Conservation (phyloP, 2,797 vertebrate genomes). For the Acanthis flammea region DNA sequence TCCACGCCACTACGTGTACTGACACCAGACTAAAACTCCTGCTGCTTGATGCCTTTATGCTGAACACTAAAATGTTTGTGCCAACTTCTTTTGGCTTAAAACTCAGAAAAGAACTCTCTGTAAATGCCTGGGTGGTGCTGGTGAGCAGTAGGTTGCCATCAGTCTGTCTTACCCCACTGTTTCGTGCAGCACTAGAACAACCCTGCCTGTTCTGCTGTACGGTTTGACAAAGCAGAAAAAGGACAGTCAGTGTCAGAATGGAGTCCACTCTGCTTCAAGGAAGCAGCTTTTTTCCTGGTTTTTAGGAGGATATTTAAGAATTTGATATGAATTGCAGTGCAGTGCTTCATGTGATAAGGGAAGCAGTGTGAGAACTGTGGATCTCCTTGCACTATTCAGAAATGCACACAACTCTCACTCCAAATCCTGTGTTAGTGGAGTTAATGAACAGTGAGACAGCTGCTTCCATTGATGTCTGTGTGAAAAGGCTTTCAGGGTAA, state of each 20-base stretch:
- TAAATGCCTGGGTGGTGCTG: not conserved
- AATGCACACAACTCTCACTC: not conserved
- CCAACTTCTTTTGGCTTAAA: not conserved
- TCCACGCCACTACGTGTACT: not conserved
- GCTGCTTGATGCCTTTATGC: not conserved
- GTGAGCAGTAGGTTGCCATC: not conserved
- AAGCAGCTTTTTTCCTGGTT: not conserved
- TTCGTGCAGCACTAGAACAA: not conserved
- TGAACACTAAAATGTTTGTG: not conserved
- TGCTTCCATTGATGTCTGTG: not conserved
- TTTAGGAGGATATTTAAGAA: not conserved
- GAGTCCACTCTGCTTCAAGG: not conserved
- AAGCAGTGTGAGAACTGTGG: not conserved
- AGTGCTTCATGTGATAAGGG: not conserved
- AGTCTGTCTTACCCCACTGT: not conserved
- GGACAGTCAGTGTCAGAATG: not conserved
- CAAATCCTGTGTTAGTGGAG: not conserved
- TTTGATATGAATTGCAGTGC: not conserved
- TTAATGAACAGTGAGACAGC: conserved; percentile 1
- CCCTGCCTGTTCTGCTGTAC: not conserved
- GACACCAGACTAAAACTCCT: not conserved
- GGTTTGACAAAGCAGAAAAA: not conserved
- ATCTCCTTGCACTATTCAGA: conserved; percentile 42
- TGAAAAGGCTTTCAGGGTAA: not conserved
- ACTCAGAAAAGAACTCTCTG: not conserved